Percentiles rank a stretch among this genome's conserved stretches.
Conservation (phyloP, 2,888 invertebrate genomes). For the Amiota minor region DNA sequence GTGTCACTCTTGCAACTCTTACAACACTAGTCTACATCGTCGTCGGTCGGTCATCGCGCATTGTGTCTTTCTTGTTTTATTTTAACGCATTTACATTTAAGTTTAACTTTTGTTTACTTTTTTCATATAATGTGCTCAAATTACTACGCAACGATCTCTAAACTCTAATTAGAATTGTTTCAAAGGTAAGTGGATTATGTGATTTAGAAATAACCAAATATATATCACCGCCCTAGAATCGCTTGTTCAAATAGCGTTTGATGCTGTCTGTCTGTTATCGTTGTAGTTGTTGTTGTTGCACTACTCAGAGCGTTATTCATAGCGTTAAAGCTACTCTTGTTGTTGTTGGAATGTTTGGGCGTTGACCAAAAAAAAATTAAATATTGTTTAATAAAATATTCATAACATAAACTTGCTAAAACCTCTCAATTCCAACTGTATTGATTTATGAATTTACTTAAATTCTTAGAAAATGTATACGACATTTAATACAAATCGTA, state of each 20-base stretch:
- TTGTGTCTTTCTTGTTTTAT: slow-evolving; percentile 46
- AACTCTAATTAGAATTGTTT: slow-evolving; percentile 22
- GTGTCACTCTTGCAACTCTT: slow-evolving; percentile 31
- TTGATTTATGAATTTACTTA: too few relatives aligned
- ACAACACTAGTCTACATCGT: slow-evolving; percentile 56
- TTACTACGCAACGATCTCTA: slow-evolving; percentile 30
- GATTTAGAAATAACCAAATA: not conserved
- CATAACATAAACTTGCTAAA: not conserved
- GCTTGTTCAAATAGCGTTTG: slow-evolving; percentile 55
- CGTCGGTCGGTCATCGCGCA: slow-evolving; percentile 31
- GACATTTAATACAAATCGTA: too few relatives aligned
- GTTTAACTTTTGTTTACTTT: slow-evolving; percentile 54
- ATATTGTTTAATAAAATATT: slow-evolving; percentile 15
- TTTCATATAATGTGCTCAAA: slow-evolving; percentile 49
- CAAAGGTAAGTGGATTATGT: slow-evolving; percentile 46
- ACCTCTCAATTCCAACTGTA: too few relatives aligned
- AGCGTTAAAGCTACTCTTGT: slow-evolving; percentile 47
- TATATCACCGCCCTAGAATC: slow-evolving; percentile 53
- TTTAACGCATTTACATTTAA: slow-evolving; percentile 51
- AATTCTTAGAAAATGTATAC: too few relatives aligned
- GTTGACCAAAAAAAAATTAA: slow-evolving; percentile 62
- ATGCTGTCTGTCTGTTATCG: slow-evolving; percentile 31
- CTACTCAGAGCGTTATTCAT: slow-evolving; percentile 43
- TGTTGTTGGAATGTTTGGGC: slow-evolving; percentile 54
- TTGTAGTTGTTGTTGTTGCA: slow-evolving; percentile 58